Conservation (phyloP, 2,113 vertebrate species). For the Copsychus sechellarum region DNA sequence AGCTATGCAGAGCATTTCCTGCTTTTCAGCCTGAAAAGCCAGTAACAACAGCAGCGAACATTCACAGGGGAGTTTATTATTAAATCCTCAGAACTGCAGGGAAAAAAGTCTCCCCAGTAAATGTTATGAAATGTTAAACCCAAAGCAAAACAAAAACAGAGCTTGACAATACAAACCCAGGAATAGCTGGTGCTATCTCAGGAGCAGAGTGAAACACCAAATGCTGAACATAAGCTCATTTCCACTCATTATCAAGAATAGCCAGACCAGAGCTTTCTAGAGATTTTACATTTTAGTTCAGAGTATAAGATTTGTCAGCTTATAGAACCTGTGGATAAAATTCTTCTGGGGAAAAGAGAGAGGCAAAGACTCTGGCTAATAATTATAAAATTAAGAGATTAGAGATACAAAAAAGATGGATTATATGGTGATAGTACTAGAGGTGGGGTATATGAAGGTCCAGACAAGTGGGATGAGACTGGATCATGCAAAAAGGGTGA, state of each 20-base stretch:
- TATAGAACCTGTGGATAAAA: background rate
- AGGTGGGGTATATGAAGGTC: background rate
- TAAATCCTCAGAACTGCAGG: conserved; percentile 25
- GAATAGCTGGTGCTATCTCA: background rate
- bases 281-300: background rate
- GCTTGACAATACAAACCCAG: background rate
- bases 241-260: background rate
- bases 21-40: conserved; percentile 37
- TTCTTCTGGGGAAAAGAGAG: background rate
- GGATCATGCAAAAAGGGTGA: background rate
- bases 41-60: conserved; percentile 36
- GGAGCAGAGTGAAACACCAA: background rate
- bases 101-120: background rate
- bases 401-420: background rate
- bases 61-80: conserved; percentile 12
- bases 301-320: background rate
- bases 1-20: conserved; percentile 76
- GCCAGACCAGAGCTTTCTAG: background rate
- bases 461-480: background rate
- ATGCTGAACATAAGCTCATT: background rate
- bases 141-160: background rate
- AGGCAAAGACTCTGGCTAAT: background rate
- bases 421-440: background rate
- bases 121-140: background rate
- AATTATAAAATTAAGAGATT: background rate